Percentiles rank a stretch among this genome's conserved stretches.
phyloP scores from a whole-genome alignment of 2,888 invertebrate genomes.

The Megamerina dolium region DNA sequence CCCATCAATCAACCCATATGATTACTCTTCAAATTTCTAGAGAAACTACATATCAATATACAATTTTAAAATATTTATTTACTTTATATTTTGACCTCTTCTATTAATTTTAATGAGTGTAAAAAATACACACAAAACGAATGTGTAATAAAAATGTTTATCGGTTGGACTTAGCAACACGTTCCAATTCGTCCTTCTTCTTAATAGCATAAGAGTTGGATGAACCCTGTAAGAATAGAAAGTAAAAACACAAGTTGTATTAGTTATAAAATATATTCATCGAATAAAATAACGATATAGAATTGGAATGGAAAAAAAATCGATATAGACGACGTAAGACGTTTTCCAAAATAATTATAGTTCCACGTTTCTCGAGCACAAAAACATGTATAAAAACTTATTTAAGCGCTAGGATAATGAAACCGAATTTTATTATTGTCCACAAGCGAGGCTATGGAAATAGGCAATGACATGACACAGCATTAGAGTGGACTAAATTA shows the following conservation, averaged over 20 bases:
- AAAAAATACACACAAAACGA: slow-evolving; percentile 18
- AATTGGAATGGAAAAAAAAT: neutral
- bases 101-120: slow-evolving; percentile 13
- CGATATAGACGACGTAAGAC: too few species aligned
- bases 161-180: slow-evolving; percentile 99
- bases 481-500: slow-evolving; percentile 1
- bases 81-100: too few species aligned
- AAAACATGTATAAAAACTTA: slow-evolving; percentile 19
- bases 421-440: slow-evolving; percentile 34
- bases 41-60: too few species aligned
- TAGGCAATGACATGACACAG: slow-evolving; percentile 16
- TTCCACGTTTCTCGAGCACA: slow-evolving; percentile 42
- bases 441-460: slow-evolving; percentile 39
- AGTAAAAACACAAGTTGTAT: slow-evolving; percentile 5
- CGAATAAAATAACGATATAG: neutral
- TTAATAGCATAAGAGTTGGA: slow-evolving; percentile 99
- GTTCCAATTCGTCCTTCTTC: slow-evolving; percentile 99
- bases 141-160: slow-evolving; percentile 54
- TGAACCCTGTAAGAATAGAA: slow-evolving; percentile 65
- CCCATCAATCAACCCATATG: too few species aligned
- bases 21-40: too few species aligned
- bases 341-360: too few species aligned
- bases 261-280: neutral
- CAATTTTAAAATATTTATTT: too few species aligned
- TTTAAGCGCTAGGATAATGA: slow-evolving; percentile 43